Evolutionary conservation across 2,797 vertebrate genomes (phyloP), one percentile per base, ranked within the genome.

Genomic region (Malurus leucopterus): DNA sequence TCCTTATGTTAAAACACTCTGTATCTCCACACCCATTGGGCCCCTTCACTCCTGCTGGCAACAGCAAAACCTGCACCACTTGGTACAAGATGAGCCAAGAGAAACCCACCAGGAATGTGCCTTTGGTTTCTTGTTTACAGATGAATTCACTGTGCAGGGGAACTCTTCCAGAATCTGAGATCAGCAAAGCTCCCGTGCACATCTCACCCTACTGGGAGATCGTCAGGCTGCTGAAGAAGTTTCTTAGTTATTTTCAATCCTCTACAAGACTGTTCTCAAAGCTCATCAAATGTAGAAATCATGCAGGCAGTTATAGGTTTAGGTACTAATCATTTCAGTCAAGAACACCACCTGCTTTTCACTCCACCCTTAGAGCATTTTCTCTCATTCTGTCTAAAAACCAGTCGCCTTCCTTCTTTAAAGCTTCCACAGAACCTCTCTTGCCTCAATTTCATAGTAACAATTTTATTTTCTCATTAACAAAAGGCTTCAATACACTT

Each of bases 341-440:
- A 69, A 86, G 72, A 92, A 62, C 54, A 91, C 55, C 62, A 85
- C 75, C 76, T 91, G 76, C n/a, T 90, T 84, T 41, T 80, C 43
- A 85, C 32, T 91, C 59, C 38, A 65, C 61, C 74, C 55, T 74
- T 76, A 41, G 9, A 74, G n/a, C 2, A 57, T 32, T 88, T 50
- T 47, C 55, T 51, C 49, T 65, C 50, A 36, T 36, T 79, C 49
- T 38, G 13, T 41, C 53, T 40, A 78, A 74, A 58, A 64, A 83
- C 47, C 13, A 43, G 3, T 32, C 2, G 4, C 43, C 32, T 75
- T 44, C 38, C 38, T 88, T 72, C 72, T 82, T 74, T 49, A 49
- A 63, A 75, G 46, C 38, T 63, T 77, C 34, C 53, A 54, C 8
- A 18, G 51, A 75, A 84, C 4, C 8, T 58, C 36, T 85, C 32